These are phyloP conservation scores for Lepetodrilus schrolli DNA, from an alignment of 2,888 invertebrate genomes.

Conservation along the genomic window DNA sequence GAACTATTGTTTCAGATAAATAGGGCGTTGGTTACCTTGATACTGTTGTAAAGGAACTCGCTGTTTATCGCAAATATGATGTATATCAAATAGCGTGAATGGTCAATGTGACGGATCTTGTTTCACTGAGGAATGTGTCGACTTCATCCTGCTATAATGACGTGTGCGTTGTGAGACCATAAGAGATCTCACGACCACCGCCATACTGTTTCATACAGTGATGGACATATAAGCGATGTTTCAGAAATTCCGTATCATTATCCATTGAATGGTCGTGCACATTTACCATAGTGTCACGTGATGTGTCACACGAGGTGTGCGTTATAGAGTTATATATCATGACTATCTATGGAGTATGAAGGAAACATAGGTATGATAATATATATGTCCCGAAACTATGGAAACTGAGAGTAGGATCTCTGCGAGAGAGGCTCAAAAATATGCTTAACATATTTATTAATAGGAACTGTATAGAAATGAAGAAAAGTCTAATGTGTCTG, in stretches of 20 bases:
- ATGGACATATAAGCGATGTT: not conserved
- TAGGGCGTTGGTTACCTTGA: constrained; percentile 1
- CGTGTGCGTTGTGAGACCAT: too few species aligned
- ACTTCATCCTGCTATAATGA: too few species aligned
- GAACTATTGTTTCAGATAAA: not conserved
- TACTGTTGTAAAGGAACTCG: constrained; percentile 3
- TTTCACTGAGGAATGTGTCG: too few species aligned
- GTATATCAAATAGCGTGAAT: too few species aligned
- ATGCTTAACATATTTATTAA: too few species aligned
- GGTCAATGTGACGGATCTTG: too few species aligned
- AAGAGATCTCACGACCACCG: not conserved
- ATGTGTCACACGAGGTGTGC: not conserved
- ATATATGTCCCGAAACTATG: constrained; percentile 2
- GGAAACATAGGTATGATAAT: constrained; percentile 3
- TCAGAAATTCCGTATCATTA: constrained; percentile 20
- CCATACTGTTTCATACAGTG: constrained; percentile 3
- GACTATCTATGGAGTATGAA: constrained; percentile 19
- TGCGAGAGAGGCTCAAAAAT: constrained; percentile 16
- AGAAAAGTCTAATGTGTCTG: not conserved
- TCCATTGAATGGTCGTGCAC: constrained; percentile 24
- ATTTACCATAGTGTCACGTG: not conserved
- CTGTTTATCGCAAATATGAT: too few species aligned
- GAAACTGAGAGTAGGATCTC: constrained; percentile 1
- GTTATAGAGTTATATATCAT: constrained; percentile 12
- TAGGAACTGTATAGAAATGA: too few species aligned